Evolutionary conservation across 2,113 vertebrate genomes (phyloP).

Genomic region (Ranitomeya variabilis): DNA sequence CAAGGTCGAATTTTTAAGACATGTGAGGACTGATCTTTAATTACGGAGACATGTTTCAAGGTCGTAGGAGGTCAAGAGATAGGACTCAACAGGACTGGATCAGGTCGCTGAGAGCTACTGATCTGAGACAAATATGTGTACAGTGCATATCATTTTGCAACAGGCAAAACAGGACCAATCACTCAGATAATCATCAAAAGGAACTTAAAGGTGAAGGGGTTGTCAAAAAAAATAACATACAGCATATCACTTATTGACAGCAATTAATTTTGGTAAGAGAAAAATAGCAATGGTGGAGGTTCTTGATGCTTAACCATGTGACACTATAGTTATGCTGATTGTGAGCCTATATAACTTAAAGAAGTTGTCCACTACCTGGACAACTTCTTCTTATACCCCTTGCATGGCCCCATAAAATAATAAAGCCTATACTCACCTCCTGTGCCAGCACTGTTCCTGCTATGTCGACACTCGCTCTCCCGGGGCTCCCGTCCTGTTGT

Average conservation of each 20-base stretch:
- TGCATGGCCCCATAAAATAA: too few species aligned
- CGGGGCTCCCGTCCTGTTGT: too few species aligned
- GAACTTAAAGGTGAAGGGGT: background rate
- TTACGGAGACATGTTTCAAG: conserved; percentile 37
- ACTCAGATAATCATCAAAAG: background rate
- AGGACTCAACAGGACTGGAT: background rate
- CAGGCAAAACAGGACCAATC: background rate
- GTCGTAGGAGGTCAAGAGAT: background rate
- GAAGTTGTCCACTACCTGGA: too few species aligned
- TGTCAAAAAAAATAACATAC: too few species aligned
- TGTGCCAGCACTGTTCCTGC: too few species aligned
- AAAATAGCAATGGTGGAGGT: background rate
- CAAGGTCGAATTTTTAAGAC: conserved; percentile 36
- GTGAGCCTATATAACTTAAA: too few species aligned
- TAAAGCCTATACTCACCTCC: too few species aligned
- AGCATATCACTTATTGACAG: too few species aligned
- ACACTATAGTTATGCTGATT: background rate
- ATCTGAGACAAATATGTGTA: background rate
- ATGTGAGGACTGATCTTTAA: background rate
- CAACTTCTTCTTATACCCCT: too few species aligned
- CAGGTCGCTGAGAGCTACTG: background rate
- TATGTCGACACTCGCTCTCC: too few species aligned
- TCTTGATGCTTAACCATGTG: background rate
- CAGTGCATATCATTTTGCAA: background rate
- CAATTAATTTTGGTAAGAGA: background rate